Conservation (phyloP, 2,888 invertebrate genomes). For the Bimastos eiseni region DNA sequence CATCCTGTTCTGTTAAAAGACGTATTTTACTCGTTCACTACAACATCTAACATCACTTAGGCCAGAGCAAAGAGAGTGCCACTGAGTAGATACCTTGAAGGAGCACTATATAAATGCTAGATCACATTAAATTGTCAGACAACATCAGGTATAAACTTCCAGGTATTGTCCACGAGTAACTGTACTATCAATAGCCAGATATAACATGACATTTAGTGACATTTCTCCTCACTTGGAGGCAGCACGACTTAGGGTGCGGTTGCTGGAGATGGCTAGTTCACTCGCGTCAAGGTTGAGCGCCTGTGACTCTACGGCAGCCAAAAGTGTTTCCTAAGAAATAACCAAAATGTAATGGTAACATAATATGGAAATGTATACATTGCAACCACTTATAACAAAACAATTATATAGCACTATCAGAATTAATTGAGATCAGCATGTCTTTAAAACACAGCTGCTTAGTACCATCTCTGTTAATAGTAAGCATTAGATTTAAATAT, state of each 20-base stretch:
- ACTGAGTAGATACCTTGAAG: too few relatives aligned
- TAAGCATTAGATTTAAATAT: neutral
- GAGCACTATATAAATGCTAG: too few relatives aligned
- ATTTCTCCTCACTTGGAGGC: slow-evolving; percentile 68
- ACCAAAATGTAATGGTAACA: neutral
- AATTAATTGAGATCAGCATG: neutral
- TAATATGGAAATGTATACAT: neutral
- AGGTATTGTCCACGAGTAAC: neutral
- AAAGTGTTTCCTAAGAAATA: slow-evolving; percentile 78
- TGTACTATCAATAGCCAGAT: neutral
- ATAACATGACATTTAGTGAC: neutral
- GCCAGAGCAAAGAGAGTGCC: too few relatives aligned
- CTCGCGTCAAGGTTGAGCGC: slow-evolving; percentile 41
- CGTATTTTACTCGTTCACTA: too few relatives aligned
- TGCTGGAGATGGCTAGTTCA: slow-evolving; percentile 40
- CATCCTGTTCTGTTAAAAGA: too few relatives aligned
- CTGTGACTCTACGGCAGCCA: slow-evolving; percentile 77
- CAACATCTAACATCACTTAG: too few relatives aligned
- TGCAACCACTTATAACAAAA: neutral
- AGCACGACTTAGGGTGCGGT: slow-evolving; percentile 84
- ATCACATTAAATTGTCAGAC: too few relatives aligned
- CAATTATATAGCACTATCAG: neutral
- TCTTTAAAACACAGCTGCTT: neutral
- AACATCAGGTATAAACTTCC: neutral
- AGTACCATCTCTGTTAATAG: neutral